Evolutionary conservation across 1,140 invertebrate species (phyloP), one percentile per base, ranked within the genome.

Genomic region (Nixonia krombeini): DNA sequence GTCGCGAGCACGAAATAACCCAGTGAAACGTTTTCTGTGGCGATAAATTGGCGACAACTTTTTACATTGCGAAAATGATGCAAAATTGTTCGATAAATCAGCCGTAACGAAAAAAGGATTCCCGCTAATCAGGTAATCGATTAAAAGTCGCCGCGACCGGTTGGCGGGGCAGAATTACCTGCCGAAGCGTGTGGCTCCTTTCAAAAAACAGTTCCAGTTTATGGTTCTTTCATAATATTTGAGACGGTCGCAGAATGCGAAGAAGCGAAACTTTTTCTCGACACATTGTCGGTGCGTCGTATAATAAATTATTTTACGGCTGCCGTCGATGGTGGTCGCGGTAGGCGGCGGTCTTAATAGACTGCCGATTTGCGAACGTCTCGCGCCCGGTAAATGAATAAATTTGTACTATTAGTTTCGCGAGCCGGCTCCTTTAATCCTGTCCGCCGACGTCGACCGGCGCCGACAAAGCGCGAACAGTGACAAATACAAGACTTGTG

Each of bases 401-500:
- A 76, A 73, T 77, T 74, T 67, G 64, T 67, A 64, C 63, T 50
- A 72, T 70, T 72, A 62, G 56, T 55, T 58, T 47, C 56, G 58
- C 13, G 21, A 37, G 28, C 40, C 42, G 61, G 46, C 50, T 68
- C 65, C 52, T 76, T 73, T 76, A 76, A 78, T 78, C 59, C 49
- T 42, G 25, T 23, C 41, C 62, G 38, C 23, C 40, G 31, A 21
- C 56, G 29, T 21, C 15, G 26, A 44, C 29, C 45, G 17, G 35
- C 44, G 47, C 68, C 57, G 58, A 42, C 72, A 45, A 61, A 69
- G 49, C 33, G 40, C 31, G 42, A 61, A 63, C 45, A 72, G 72
- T 73, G 75, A 78, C 76, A 74, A 79, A 76, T 74, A 74, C 76
- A 69, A 62, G 67, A 68, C 59, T 64, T 55, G 57, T 75, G 68